A percentile compares a stretch with the other conserved stretches of the same genome.
phyloP scores from a whole-genome alignment of 2,113 vertebrate genomes.

The Plecturocebus donacophilus region DNA sequence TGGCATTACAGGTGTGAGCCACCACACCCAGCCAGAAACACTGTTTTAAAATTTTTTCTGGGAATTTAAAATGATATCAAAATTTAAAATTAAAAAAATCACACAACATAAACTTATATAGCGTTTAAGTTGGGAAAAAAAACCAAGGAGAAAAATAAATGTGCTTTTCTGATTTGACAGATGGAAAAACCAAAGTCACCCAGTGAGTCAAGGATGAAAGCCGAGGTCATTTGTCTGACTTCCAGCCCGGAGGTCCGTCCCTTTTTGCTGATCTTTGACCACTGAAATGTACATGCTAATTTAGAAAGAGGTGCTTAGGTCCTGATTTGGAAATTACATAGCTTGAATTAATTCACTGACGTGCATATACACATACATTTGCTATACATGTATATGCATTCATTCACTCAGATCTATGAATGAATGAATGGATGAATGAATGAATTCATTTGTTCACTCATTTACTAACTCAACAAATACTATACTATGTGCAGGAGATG shows the following conservation, averaged over 20 bases:
- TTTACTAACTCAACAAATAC: not conserved
- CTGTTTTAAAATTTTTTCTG: not conserved
- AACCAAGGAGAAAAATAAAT: not conserved
- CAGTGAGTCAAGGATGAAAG: not conserved
- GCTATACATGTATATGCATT: not conserved
- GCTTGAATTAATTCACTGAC: not conserved
- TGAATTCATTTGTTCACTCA: not conserved
- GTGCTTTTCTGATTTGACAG: not conserved
- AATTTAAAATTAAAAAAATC: not conserved
- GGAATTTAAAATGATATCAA: not conserved
- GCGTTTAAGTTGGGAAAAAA: not conserved
- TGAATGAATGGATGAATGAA: too few species aligned
- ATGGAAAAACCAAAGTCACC: not conserved
- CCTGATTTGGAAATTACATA: rapidly evolving
- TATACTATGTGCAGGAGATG: not conserved
- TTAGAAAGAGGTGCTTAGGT: not conserved
- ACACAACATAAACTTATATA: rapidly evolving
- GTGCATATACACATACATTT: not conserved
- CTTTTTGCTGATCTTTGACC: rapidly evolving
- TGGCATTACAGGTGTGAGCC: too few species aligned
- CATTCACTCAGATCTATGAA: too few species aligned
- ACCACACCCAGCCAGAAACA: not conserved
- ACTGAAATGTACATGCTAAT: rapidly evolving
- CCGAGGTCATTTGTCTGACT: not conserved
- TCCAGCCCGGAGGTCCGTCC: not conserved